phyloP scores from a whole-genome alignment of 2,797 vertebrate genomes.

The Jordanella pulchra region DNA sequence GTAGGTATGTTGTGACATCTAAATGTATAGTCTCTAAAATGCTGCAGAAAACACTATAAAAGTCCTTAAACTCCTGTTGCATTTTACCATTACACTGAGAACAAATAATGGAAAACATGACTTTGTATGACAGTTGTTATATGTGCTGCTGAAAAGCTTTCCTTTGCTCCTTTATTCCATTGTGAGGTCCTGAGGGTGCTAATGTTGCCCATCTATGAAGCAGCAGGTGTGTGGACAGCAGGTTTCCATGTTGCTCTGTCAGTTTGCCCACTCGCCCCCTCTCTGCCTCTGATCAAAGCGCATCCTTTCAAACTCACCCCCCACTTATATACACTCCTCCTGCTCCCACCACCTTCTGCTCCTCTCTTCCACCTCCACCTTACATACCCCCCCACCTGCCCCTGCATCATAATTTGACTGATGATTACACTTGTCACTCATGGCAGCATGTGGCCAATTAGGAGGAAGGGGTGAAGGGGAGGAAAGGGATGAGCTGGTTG shows the following conservation, averaged over 20 bases:
- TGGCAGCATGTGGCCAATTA: slow-evolving; percentile 86
- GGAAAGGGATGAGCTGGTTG: slow-evolving; percentile 49
- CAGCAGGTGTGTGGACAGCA: slow-evolving; percentile 80
- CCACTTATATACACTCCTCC: slow-evolving; percentile 11
- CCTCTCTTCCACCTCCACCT: slow-evolving; percentile 47
- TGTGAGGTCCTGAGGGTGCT: slow-evolving; percentile 39
- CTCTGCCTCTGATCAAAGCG: slow-evolving; percentile 73
- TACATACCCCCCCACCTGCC: slow-evolving; percentile 33
- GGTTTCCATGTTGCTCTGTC: slow-evolving; percentile 74
- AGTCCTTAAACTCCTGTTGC: not conserved
- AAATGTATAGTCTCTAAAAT: not conserved
- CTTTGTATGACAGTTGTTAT: slow-evolving; percentile 16
- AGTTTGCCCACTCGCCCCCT: slow-evolving; percentile 63
- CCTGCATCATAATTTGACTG: slow-evolving; percentile 87
- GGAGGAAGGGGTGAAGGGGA: slow-evolving; percentile 61
- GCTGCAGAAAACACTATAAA: not conserved
- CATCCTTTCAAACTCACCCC: slow-evolving; percentile 58
- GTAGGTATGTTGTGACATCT: too few relatives aligned
- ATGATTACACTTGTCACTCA: slow-evolving; percentile 95
- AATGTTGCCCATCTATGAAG: slow-evolving; percentile 62
- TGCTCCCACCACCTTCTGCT: slow-evolving; percentile 60
- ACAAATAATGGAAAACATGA: slow-evolving; percentile 7
- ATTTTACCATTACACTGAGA: not conserved
- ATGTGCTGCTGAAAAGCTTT: slow-evolving; percentile 3
- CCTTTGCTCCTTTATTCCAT: slow-evolving; percentile 20